Evolutionary conservation across 2,113 vertebrate species (phyloP).

Genomic region (Geococcyx californianus): DNA sequence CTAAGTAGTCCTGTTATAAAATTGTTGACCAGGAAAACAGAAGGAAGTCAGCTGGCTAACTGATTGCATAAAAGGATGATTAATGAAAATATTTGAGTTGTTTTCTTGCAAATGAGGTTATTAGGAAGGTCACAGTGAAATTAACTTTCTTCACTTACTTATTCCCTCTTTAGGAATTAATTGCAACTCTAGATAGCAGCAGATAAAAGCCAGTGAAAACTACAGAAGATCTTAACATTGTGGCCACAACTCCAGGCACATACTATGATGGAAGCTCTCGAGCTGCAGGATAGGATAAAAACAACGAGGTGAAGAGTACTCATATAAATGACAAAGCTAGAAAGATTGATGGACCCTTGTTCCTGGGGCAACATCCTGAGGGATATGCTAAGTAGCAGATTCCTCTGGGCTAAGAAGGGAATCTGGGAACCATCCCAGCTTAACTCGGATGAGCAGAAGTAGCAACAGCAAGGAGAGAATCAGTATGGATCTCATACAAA

Average conservation of each 20-base stretch:
- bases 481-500: background rate
- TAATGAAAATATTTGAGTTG: slow-evolving; percentile 27
- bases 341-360: background rate
- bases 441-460: background rate
- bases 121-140: slow-evolving; percentile 42
- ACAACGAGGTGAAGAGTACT: background rate
- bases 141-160: slow-evolving; percentile 29
- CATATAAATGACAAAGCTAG: background rate
- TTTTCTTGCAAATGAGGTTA: slow-evolving; percentile 51
- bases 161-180: slow-evolving; percentile 9
- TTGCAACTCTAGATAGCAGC: background rate
- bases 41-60: slow-evolving; percentile 2
- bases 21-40: background rate
- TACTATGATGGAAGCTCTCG: background rate
- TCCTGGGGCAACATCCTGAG: background rate
- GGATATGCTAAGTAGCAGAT: background rate
- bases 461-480: background rate
- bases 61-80: background rate
- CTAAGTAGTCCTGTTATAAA: background rate
- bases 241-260: background rate
- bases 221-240: background rate
- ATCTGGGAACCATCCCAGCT: background rate
- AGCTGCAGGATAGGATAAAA: background rate
- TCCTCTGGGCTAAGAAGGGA: background rate
- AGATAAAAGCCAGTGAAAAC: slow-evolving; percentile 10